A percentile compares a stretch with the other conserved stretches of the same genome.
These are phyloP conservation scores for Callorhinus ursinus DNA, from an alignment of 2,113 vertebrate species.

Conservation along the genomic window DNA sequence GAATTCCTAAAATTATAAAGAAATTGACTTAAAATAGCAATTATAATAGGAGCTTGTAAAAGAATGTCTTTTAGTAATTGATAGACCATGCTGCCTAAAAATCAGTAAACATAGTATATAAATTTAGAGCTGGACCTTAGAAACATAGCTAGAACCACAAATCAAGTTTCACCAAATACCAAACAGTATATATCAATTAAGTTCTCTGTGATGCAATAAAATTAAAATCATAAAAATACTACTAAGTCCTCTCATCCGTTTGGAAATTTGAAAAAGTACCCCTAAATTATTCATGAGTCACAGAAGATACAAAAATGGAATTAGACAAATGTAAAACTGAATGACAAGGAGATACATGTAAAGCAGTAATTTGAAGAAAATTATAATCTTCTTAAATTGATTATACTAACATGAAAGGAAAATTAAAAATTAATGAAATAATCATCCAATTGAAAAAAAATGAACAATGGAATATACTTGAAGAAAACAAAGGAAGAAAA, in stretches of 20 bases:
- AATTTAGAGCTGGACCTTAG: background rate
- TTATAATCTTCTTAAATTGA: constrained; percentile 38
- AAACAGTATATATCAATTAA: background rate
- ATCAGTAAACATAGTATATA: background rate
- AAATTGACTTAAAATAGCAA: background rate
- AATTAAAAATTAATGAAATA: constrained; percentile 13
- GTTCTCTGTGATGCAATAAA: background rate
- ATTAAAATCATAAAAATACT: background rate
- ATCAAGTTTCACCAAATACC: background rate
- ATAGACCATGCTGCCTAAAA: background rate
- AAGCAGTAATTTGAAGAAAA: constrained; percentile 37
- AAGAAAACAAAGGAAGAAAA: background rate
- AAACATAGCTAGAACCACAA: background rate
- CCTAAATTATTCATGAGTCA: constrained; percentile 50
- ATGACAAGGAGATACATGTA: constrained; percentile 8
- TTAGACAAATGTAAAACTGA: constrained; percentile 36
- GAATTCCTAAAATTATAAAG: background rate
- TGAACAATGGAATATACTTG: background rate
- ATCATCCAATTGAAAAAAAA: background rate
- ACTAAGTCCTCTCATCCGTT: background rate
- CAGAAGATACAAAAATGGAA: background rate
- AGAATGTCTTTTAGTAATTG: background rate
- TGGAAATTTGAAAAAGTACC: background rate
- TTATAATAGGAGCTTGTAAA: background rate
- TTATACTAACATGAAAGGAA: constrained; percentile 19